These are phyloP conservation scores for Chrysochloris asiatica DNA, from an alignment of 2,113 vertebrate species.

Conservation along the genomic window DNA sequence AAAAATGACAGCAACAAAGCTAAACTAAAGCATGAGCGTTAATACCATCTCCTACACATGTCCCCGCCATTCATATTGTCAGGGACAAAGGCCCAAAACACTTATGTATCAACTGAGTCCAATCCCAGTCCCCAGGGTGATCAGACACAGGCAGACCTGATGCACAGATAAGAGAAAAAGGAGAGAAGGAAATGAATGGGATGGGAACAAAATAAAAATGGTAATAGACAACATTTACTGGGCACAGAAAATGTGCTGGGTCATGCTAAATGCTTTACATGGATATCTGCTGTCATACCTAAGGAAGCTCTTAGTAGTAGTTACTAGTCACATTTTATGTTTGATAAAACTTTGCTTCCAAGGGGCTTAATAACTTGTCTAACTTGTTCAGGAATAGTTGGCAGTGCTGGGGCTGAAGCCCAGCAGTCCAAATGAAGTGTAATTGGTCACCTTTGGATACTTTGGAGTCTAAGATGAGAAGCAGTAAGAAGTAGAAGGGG, in stretches of 20 bases:
- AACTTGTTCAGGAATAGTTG: neutral
- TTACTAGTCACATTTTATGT: neutral
- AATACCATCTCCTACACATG: neutral
- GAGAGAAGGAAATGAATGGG: neutral
- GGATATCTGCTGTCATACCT: neutral
- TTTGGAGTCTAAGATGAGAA: neutral
- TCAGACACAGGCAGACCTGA: neutral
- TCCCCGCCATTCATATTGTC: neutral
- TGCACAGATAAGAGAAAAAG: neutral
- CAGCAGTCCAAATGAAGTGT: neutral
- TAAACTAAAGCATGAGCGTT: neutral
- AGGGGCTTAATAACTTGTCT: neutral
- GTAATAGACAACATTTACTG: neutral
- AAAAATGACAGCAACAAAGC: neutral
- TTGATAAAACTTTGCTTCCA: constrained; percentile 37
- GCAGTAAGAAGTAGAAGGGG: neutral
- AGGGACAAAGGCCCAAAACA: neutral
- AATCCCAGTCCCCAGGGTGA: neutral
- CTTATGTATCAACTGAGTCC: neutral
- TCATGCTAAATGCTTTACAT: neutral
- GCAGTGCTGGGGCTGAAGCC: neutral
- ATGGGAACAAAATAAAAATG: neutral
- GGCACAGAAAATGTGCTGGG: neutral
- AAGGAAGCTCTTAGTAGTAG: neutral
- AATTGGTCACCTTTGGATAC: neutral